A percentile compares a stretch with the other conserved stretches of the same genome.
Conservation (phyloP, 2,888 invertebrate species). For the Archips xylosteana region DNA sequence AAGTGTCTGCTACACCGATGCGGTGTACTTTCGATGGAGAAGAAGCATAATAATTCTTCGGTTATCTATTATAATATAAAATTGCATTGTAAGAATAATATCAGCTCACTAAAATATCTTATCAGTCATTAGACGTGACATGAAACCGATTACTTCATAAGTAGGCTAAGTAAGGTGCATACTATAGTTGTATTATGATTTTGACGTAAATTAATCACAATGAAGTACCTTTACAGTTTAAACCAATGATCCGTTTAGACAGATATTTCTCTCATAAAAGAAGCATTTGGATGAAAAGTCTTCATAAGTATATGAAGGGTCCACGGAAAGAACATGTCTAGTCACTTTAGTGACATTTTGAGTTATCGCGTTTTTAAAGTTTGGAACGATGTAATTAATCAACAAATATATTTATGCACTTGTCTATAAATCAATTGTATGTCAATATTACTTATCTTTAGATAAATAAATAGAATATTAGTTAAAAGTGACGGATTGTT, state of each 20-base stretch:
- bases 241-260: constrained; percentile 7
- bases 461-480: no score
- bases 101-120: constrained; percentile 18
- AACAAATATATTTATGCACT: no score
- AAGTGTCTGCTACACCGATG: constrained; percentile 65
- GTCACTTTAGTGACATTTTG: no score
- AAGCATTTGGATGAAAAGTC: constrained; percentile 8
- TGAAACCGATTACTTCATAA: constrained; percentile 20
- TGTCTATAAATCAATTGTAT: no score
- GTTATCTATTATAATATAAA: background rate
- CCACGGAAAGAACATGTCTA: no score
- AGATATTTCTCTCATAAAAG: background rate
- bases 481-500: no score
- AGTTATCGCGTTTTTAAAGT: no score
- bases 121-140: constrained; percentile 15
- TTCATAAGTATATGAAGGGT: constrained; percentile 12
- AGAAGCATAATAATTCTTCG: constrained; percentile 11
- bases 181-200: constrained; percentile 17
- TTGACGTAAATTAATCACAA: background rate
- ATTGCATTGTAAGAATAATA: constrained; percentile 18
- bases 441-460: no score
- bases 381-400: no score
- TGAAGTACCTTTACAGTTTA: constrained; percentile 6
- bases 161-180: constrained; percentile 18
- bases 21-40: constrained; percentile 66